A percentile compares a stretch with the other conserved stretches of the same genome.
phyloP scores from a whole-genome alignment of 2,113 vertebrate genomes.

The Pituophis catenifer region DNA sequence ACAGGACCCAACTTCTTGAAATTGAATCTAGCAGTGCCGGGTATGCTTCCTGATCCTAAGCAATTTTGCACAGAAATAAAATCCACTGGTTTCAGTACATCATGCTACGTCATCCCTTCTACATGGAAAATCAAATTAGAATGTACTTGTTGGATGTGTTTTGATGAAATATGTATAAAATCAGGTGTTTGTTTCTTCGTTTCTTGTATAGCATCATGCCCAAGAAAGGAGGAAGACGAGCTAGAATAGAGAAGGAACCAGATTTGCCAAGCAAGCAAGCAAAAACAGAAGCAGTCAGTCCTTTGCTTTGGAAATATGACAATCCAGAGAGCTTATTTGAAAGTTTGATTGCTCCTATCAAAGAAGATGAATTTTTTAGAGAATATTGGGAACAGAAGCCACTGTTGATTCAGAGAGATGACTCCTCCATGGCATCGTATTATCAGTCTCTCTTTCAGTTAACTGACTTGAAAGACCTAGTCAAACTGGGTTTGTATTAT shows the following conservation, averaged over 20 bases:
- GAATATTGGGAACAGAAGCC: constrained; percentile 90
- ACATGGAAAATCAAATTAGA: not conserved
- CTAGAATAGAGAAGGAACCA: constrained; percentile 21
- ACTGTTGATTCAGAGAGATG: constrained; percentile 76
- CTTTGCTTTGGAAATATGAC: constrained; percentile 64
- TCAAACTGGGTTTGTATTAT: constrained; percentile 71
- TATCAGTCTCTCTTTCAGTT: constrained; percentile 83
- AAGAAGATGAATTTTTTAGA: constrained; percentile 77
- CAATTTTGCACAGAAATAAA: not conserved
- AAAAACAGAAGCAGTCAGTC: constrained; percentile 46
- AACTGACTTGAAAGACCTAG: constrained; percentile 75
- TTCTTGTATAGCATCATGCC: constrained; percentile 70
- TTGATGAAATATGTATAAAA: not conserved
- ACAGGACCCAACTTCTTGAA: not conserved
- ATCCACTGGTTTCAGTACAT: not conserved
- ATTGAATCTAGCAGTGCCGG: not conserved
- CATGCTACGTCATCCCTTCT: not conserved
- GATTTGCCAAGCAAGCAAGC: constrained; percentile 60
- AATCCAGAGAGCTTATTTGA: constrained; percentile 76
- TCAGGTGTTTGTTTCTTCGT: constrained; percentile 12
- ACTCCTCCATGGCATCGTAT: constrained; percentile 66
- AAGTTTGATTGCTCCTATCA: constrained; percentile 83
- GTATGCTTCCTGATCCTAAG: not conserved
- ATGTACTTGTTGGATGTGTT: not conserved
- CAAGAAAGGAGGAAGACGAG: constrained; percentile 66